Percentiles rank a stretch among this genome's conserved stretches.
Conservation (phyloP, 1,140 invertebrate genomes). For the Halesus radiatus region DNA sequence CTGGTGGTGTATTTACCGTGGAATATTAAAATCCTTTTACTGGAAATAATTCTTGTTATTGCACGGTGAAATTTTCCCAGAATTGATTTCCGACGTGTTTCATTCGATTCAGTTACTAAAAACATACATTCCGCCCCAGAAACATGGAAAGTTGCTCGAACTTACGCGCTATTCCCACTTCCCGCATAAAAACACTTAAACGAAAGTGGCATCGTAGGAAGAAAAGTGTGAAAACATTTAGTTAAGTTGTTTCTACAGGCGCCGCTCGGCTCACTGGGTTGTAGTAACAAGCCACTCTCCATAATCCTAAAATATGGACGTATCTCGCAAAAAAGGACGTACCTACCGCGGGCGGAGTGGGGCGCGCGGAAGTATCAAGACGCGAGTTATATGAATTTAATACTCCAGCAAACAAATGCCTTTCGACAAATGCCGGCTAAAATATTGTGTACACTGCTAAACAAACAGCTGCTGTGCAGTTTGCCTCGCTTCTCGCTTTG, state of each 20-base stretch:
- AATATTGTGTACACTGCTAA: conserved; percentile 44
- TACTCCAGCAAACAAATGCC: conserved; percentile 41
- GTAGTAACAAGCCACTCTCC: conserved; percentile 31
- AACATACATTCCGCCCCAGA: not conserved
- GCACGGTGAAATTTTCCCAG: no score
- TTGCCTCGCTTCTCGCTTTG: conserved; percentile 1
- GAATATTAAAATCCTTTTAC: no score
- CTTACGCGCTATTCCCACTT: conserved; percentile 15
- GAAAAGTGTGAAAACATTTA: conserved; percentile 24
- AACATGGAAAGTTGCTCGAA: conserved; percentile 13
- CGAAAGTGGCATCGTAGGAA: conserved; percentile 6
- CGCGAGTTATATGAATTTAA: conserved; percentile 41
- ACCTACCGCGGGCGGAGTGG: not conserved
- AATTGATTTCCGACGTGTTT: not conserved
- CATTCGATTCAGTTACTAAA: conserved; percentile 7
- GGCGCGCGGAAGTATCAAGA: conserved; percentile 18
- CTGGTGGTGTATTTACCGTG: not conserved
- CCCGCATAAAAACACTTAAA: conserved; percentile 31
- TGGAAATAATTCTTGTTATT: no score
- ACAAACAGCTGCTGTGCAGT: conserved; percentile 40
- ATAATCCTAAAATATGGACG: conserved; percentile 47
- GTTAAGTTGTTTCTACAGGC: conserved; percentile 17
- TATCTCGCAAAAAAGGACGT: conserved; percentile 32
- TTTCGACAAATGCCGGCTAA: conserved; percentile 40
- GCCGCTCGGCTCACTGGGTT: not conserved